phyloP scores from a whole-genome alignment of 2,113 vertebrate species.

The Clarias magur region DNA sequence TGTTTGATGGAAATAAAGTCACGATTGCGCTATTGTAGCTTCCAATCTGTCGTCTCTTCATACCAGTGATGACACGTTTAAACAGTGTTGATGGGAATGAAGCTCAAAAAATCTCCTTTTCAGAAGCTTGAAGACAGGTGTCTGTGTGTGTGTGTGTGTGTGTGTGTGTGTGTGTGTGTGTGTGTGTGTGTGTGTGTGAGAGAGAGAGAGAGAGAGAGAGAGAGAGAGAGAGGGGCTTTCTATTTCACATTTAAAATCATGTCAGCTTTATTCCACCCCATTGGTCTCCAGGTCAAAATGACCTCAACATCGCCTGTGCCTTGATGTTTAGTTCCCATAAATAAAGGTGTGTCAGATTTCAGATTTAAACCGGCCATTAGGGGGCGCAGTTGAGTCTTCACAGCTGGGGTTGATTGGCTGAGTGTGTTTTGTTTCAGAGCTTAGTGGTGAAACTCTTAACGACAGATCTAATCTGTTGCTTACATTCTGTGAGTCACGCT shows the following conservation, averaged over 20 bases:
- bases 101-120: background rate
- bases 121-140: background rate
- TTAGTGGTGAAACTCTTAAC: slow-evolving; percentile 17
- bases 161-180: slow-evolving; percentile 5
- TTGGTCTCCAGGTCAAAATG: background rate
- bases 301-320: background rate
- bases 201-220: background rate
- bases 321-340: background rate
- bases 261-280: background rate
- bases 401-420: slow-evolving; percentile 39
- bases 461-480: slow-evolving; percentile 46
- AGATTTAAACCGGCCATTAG: slow-evolving; percentile 54
- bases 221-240: background rate
- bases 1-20: background rate
- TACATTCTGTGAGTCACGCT: slow-evolving; percentile 43
- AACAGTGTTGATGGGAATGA: slow-evolving; percentile 4
- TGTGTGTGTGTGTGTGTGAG: slow-evolving; percentile 4
- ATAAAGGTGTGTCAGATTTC: slow-evolving; percentile 16
- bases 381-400: slow-evolving; percentile 55
- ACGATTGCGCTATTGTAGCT: background rate
- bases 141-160: background rate
- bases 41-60: slow-evolving; percentile 3
- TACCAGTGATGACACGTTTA: background rate
- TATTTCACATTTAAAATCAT: background rate
- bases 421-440: slow-evolving; percentile 29